phyloP scores from a whole-genome alignment of 2,888 invertebrate genomes.

The Eupithecia vulgata region DNA sequence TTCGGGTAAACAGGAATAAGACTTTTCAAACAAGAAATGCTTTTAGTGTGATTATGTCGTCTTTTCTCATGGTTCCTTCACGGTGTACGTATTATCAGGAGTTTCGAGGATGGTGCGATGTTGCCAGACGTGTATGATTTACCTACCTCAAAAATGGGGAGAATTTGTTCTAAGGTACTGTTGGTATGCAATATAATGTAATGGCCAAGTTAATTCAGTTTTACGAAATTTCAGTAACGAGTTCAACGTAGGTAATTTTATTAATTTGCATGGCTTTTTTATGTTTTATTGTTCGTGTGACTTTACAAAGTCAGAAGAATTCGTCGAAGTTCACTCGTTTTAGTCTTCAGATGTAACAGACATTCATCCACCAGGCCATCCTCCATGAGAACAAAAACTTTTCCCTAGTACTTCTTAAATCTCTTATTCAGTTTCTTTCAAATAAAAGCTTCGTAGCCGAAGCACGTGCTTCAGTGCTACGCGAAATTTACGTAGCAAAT shows the following conservation, averaged over 20 bases:
- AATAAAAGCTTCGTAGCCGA: not conserved
- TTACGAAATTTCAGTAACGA: not conserved
- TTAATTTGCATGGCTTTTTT: too few relatives aligned
- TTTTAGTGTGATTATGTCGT: conserved; percentile 78
- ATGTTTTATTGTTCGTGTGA: too few relatives aligned
- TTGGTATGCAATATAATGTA: not conserved
- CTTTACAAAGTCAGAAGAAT: not conserved
- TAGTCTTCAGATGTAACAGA: not conserved
- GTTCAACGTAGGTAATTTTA: too few relatives aligned
- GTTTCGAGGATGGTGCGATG: conserved; percentile 51
- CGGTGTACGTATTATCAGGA: conserved; percentile 66
- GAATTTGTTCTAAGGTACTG: not conserved
- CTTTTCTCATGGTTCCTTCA: conserved; percentile 66
- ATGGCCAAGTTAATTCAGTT: not conserved
- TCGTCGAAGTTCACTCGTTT: not conserved
- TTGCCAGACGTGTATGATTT: conserved; percentile 28
- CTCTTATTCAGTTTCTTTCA: not conserved
- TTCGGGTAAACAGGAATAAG: conserved; percentile 49
- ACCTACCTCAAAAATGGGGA: conserved; percentile 9
- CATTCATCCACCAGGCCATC: not conserved
- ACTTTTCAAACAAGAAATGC: conserved; percentile 61
- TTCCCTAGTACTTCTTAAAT: not conserved
- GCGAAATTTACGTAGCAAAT: not conserved
- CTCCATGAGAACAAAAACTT: not conserved
- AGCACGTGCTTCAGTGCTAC: not conserved